Evolutionary conservation across 1,140 invertebrate genomes (phyloP), one percentile per base, ranked within the genome.

Genomic region (Aphaenogaster ashmeadi): DNA sequence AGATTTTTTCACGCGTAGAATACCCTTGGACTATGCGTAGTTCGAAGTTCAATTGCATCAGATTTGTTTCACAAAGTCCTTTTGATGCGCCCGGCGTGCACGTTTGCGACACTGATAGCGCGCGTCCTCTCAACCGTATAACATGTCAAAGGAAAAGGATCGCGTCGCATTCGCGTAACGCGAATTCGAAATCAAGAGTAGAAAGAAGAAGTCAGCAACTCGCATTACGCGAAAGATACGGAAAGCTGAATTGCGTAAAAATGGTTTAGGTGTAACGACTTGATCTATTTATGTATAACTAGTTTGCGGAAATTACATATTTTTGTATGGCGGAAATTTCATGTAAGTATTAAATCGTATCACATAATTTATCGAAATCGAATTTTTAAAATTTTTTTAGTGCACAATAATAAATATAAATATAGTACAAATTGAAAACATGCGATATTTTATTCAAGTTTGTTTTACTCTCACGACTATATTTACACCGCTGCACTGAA

Each of bases 51-150:
- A 84, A 84, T 84, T 74, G 80, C 80, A 75, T 84, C 80, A 84
- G 80, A 75, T 84, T 84, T 84, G 80, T 84, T 84, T 75, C 80
- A 84, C 80, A 84, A 84, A 84, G 80, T 84, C 80, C 80, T 75
- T 84, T 75, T 75, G 80, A 58, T 60, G 54, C 69, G 21, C 13
- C 41, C 56, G 54, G 38, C n/a, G 38, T 75, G 36, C 44, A 84
- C 67, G 67, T 74, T 84, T 84, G 80, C 80, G 80, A 84, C 80
- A 84, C 69, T 75, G 80, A 84, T 84, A 84, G 80, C 80, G 27
- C 33, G 69, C 13, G 41, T 75, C 54, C 80, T 84, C 52, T 75
- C 80, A 84, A 84, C 54, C 80, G 44, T 84, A 84, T 84, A 84
- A 84, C 69, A 60, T 84, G 71, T 74, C 80, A 84, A 84, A 84